Percentiles rank a stretch among this genome's conserved stretches.
These are phyloP conservation scores for Raja brachyura DNA, from an alignment of 2,113 vertebrate genomes.

Conservation along the genomic window DNA sequence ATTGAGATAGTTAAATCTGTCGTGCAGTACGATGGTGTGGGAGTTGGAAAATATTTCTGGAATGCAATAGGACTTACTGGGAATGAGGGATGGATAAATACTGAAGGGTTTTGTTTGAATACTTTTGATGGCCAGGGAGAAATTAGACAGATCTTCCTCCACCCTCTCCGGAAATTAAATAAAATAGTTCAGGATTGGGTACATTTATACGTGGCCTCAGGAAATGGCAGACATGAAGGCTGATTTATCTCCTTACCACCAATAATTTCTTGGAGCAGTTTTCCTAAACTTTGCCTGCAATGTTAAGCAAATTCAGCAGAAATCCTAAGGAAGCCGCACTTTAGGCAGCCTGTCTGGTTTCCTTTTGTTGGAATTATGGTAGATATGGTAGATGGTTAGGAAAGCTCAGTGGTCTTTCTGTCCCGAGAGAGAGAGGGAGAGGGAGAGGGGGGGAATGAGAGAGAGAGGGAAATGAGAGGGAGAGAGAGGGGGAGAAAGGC, in stretches of 20 bases:
- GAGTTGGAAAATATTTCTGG: neutral
- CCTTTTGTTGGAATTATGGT: neutral
- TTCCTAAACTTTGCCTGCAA: neutral
- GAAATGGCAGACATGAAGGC: neutral
- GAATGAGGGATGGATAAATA: slow-evolving; percentile 9
- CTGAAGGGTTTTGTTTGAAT: neutral
- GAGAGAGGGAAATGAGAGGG: no score
- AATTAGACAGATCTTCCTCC: neutral
- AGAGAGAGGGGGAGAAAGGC: no score
- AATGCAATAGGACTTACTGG: neutral
- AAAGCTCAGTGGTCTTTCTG: neutral
- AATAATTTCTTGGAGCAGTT: neutral
- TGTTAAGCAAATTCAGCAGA: neutral
- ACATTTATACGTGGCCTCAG: neutral
- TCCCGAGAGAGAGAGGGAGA: no score
- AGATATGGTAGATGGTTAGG: neutral
- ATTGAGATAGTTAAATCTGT: slow-evolving; percentile 3
- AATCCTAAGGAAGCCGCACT: neutral
- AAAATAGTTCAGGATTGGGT: neutral
- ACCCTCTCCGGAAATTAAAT: neutral
- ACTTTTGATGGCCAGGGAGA: neutral
- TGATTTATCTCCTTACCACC: neutral
- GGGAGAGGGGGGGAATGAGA: no score
- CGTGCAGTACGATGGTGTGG: neutral
- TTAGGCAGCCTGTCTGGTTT: neutral